Evolutionary conservation across 2,113 vertebrate genomes (phyloP).

Genomic region (Cygnus atratus): DNA sequence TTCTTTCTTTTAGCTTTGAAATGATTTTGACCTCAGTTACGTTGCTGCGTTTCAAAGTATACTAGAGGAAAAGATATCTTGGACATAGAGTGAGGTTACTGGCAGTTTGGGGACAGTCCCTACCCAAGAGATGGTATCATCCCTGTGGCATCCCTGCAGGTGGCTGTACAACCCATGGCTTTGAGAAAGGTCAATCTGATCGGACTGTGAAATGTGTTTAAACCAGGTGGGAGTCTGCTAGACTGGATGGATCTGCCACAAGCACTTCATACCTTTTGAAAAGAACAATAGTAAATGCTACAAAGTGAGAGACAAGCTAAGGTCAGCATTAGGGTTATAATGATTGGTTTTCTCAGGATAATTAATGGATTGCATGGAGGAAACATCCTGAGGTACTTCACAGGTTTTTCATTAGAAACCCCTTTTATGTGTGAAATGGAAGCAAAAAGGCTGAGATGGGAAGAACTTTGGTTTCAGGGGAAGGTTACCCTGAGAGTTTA

Average conservation of each 20-base stretch:
- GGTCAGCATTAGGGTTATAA: background rate
- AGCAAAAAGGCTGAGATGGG: background rate
- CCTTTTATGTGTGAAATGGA: background rate
- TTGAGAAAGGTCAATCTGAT: background rate
- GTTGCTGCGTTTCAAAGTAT: background rate
- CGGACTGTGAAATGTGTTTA: background rate
- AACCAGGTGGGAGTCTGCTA: background rate
- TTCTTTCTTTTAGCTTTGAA: background rate
- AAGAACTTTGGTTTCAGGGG: background rate
- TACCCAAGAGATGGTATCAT: background rate
- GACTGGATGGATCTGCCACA: background rate
- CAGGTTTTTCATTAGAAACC: background rate
- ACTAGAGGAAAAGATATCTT: background rate
- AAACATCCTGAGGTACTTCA: background rate
- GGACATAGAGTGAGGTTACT: background rate
- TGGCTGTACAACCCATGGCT: background rate
- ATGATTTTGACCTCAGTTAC: background rate
- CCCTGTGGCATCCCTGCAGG: background rate
- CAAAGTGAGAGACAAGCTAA: background rate
- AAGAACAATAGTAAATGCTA: background rate
- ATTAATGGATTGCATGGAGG: background rate
- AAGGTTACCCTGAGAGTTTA: background rate
- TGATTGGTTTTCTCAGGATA: background rate
- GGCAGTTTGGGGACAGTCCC: background rate
- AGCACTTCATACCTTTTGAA: background rate